These are phyloP conservation scores for Cassiopea xamachana DNA, from an alignment of 30 jellyfish, hydroid and myxozoan species.

Conservation along the genomic window DNA sequence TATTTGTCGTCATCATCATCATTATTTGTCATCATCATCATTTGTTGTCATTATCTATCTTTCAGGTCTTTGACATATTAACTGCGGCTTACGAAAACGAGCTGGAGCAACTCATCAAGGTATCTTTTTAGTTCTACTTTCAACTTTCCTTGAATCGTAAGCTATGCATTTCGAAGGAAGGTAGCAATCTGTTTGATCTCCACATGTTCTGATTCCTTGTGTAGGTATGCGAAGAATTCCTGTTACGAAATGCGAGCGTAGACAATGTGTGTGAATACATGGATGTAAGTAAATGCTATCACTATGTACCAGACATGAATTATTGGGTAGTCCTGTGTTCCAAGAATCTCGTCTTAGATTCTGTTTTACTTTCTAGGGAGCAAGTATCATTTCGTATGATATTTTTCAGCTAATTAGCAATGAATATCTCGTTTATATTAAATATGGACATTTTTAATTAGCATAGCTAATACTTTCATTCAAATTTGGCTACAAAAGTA, in stretches of 20 bases:
- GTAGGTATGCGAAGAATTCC: constrained; percentile 79
- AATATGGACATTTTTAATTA: no score
- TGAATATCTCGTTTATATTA: no score
- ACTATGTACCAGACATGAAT: background rate
- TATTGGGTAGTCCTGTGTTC: background rate
- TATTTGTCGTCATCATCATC: no score
- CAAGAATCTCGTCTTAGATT: no score
- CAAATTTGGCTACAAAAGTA: no score
- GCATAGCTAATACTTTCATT: no score
- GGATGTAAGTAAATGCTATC: constrained; percentile 56
- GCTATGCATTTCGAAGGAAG: background rate
- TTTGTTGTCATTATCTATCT: background rate
- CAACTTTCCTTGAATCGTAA: background rate
- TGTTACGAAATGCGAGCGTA: constrained; percentile 60
- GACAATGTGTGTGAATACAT: constrained; percentile 84
- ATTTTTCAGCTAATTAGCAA: no score
- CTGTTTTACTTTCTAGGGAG: no score
- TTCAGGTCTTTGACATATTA: constrained; percentile 75
- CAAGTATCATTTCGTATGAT: no score
- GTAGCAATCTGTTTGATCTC: background rate
- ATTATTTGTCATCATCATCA: background rate
- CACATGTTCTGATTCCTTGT: background rate
- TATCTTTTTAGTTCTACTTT: background rate
- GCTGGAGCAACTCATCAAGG: constrained; percentile 73
- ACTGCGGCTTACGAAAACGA: constrained; percentile 81